phyloP scores from a whole-genome alignment of 2,888 invertebrate species.

The Polylopha cassiicola region DNA sequence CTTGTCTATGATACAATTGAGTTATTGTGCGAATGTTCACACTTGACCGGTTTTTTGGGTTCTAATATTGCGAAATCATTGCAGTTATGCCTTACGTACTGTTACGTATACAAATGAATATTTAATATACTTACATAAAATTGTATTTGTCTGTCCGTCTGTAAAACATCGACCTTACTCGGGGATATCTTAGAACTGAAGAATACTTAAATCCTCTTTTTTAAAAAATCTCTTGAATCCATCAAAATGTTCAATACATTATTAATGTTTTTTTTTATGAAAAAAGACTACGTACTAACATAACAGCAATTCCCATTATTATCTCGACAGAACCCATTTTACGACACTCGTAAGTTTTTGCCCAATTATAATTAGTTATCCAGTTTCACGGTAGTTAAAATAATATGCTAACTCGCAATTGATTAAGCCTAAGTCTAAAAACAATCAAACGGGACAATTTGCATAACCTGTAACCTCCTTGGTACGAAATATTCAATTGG shows the following conservation, averaged over 20 bases:
- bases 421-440: constrained; percentile 10
- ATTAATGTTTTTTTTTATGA: too few relatives aligned
- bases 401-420: constrained; percentile 18
- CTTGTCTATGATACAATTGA: constrained; percentile 14
- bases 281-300: too few relatives aligned
- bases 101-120: too few relatives aligned
- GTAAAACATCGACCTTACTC: too few relatives aligned
- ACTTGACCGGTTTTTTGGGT: constrained; percentile 18
- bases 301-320: too few relatives aligned
- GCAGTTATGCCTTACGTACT: too few relatives aligned
- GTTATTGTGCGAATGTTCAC: constrained; percentile 15
- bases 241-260: too few relatives aligned
- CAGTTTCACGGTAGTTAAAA: constrained; percentile 17
- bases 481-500: constrained; percentile 4
- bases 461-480: constrained; percentile 5
- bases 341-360: constrained; percentile 3
- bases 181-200: too few relatives aligned
- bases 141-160: too few relatives aligned
- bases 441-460: constrained; percentile 12
- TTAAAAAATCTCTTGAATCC: too few relatives aligned
- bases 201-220: too few relatives aligned
- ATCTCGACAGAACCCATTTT: constrained; percentile 10
- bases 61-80: background rate
- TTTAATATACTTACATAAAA: too few relatives aligned
- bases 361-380: constrained; percentile 7